Percentiles rank a stretch among this genome's conserved stretches.
phyloP scores from a whole-genome alignment of 2,888 invertebrate species.

The Anthrax anthrax region DNA sequence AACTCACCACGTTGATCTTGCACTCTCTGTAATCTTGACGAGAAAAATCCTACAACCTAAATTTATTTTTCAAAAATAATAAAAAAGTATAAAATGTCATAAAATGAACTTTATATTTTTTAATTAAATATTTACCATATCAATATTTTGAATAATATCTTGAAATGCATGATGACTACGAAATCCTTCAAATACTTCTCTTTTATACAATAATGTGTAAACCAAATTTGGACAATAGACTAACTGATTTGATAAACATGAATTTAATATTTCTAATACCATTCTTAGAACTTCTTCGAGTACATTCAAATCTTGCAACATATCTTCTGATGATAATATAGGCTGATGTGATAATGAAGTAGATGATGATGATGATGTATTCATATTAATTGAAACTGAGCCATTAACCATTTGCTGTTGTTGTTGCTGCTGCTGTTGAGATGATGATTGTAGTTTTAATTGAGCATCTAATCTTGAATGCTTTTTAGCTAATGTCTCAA shows the following conservation, averaged over 20 bases:
- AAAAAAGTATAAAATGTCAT: not conserved
- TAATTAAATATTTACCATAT: constrained; percentile 49
- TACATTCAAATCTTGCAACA: constrained; percentile 76
- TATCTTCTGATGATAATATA: constrained; percentile 20
- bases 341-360: not conserved
- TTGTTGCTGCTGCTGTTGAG: not conserved
- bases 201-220: constrained; percentile 89
- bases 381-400: constrained; percentile 26
- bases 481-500: constrained; percentile 81
- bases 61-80: not conserved
- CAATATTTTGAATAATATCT: constrained; percentile 88
- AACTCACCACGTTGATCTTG: constrained; percentile 53
- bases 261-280: constrained; percentile 94
- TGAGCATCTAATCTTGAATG: constrained; percentile 53
- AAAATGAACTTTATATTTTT: not conserved
- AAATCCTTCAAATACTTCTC: constrained; percentile 75
- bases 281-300: constrained; percentile 93
- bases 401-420: constrained; percentile 18
- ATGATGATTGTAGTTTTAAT: constrained; percentile 28
- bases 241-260: constrained; percentile 77
- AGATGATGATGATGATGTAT: constrained; percentile 4
- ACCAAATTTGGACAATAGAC: constrained; percentile 81
- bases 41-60: constrained; percentile 49
- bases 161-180: constrained; percentile 79
- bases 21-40: constrained; percentile 43